Evolutionary conservation across 2,888 invertebrate genomes (phyloP).

Genomic region (Julus scandinavius): DNA sequence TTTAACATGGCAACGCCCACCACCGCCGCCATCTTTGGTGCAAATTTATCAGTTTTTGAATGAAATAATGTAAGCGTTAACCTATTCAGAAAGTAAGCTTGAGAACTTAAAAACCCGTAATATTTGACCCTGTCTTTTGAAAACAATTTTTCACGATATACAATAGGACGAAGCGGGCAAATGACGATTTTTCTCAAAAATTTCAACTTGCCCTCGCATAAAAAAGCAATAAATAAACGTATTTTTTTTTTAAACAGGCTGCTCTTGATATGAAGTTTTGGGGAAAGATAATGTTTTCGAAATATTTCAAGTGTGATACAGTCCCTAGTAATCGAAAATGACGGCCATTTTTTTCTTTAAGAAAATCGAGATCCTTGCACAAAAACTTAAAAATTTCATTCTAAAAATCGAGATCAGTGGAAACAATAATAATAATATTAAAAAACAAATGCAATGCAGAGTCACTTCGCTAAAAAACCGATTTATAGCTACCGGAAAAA

Average conservation of each 20-base stretch:
- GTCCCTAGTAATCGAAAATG: conserved; percentile 21
- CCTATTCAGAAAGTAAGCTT: conserved; percentile 27
- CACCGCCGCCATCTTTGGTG: background rate
- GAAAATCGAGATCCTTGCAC: background rate
- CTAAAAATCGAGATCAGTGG: conserved; percentile 27
- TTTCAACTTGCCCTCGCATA: background rate
- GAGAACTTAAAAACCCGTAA: conserved; percentile 24
- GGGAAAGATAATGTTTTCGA: background rate
- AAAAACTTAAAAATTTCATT: background rate
- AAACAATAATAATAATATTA: background rate
- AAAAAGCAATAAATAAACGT: background rate
- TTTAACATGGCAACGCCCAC: background rate
- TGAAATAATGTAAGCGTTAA: background rate
- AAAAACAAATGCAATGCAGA: conserved; percentile 33
- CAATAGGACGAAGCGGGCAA: background rate
- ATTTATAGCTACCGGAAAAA: conserved; percentile 13
- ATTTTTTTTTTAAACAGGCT: background rate
- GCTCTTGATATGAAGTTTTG: background rate
- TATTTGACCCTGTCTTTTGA: conserved; percentile 7
- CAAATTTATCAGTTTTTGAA: background rate
- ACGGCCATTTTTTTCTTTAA: background rate
- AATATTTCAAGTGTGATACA: background rate
- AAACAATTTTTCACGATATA: background rate
- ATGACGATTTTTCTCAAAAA: background rate
- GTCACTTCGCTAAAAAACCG: conserved; percentile 22